These are phyloP conservation scores for Diacarnus erythraeanus DNA, from an alignment of 37 sponge, comb jelly and placozoan genomes.

Conservation along the genomic window DNA sequence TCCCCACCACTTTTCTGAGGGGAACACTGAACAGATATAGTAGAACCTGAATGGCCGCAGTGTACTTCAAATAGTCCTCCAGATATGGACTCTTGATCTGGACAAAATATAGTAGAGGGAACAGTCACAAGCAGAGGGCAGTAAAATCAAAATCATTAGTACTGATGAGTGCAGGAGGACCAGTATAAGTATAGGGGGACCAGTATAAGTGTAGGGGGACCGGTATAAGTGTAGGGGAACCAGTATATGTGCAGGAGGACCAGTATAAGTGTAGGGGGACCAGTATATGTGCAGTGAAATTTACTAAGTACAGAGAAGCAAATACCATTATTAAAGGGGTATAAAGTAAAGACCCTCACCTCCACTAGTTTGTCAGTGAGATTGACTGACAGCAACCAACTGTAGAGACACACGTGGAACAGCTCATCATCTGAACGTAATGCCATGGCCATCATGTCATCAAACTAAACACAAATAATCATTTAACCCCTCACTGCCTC, in stretches of 20 bases:
- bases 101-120: not conserved
- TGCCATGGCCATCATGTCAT: slow-evolving; percentile 43
- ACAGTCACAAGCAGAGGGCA: not conserved
- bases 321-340: too few species aligned
- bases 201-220: not conserved
- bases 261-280: not conserved
- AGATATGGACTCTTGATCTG: slow-evolving; percentile 83
- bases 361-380: slow-evolving; percentile 78
- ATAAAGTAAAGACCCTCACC: slow-evolving; percentile 51
- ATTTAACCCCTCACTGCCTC: slow-evolving; percentile 21
- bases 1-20: not conserved
- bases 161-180: not conserved
- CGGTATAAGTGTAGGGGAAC: not conserved
- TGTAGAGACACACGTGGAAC: slow-evolving; percentile 89
- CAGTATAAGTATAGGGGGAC: not conserved
- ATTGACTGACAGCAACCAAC: slow-evolving; percentile 72
- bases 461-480: slow-evolving; percentile 49
- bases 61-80: slow-evolving; percentile 77
- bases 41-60: slow-evolving; percentile 52
- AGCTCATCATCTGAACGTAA: slow-evolving; percentile 79
- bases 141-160: not conserved
- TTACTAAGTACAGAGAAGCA: too few species aligned
- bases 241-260: not conserved
- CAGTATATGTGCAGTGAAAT: not conserved
- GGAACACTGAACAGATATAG: not conserved